A percentile compares a stretch with the other conserved stretches of the same genome.
Conservation (phyloP, 2,888 invertebrate genomes). For the Diaperis boleti region DNA sequence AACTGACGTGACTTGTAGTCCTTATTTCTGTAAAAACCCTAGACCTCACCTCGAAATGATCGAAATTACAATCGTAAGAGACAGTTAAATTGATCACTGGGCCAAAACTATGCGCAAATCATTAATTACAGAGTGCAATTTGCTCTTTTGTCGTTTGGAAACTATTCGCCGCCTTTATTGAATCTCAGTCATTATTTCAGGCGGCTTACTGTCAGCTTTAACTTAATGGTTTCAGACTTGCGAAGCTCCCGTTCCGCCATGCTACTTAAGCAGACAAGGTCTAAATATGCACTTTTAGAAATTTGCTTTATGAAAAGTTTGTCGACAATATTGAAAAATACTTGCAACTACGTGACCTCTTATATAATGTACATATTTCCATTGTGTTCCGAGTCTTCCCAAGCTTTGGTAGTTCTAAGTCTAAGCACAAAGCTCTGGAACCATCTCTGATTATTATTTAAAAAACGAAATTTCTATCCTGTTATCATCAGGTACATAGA, state of each 20-base stretch:
- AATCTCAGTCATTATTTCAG: constrained; percentile 59
- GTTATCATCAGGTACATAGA: too few relatives aligned
- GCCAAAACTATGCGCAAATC: constrained; percentile 62
- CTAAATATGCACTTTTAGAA: constrained; percentile 33
- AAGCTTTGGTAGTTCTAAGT: too few relatives aligned
- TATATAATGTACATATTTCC: too few relatives aligned
- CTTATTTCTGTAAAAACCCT: too few relatives aligned
- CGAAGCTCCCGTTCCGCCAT: constrained; percentile 24
- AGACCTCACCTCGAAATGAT: constrained; percentile 48
- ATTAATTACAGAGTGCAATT: constrained; percentile 61
- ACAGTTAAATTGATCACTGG: constrained; percentile 61
- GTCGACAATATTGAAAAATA: too few relatives aligned
- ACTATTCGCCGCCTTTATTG: constrained; percentile 59
- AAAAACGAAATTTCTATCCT: too few relatives aligned
- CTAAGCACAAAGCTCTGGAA: too few relatives aligned
- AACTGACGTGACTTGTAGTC: too few relatives aligned
- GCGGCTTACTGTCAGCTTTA: constrained; percentile 54
- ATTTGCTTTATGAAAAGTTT: too few relatives aligned
- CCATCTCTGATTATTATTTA: too few relatives aligned
- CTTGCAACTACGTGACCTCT: too few relatives aligned
- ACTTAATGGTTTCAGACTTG: constrained; percentile 43
- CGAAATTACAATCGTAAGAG: constrained; percentile 59
- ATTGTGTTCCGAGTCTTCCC: too few relatives aligned
- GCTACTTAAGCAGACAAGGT: constrained; percentile 14
- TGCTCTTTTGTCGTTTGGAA: constrained; percentile 58